phyloP scores from a whole-genome alignment of 2,113 vertebrate genomes.

The Martes martes region DNA sequence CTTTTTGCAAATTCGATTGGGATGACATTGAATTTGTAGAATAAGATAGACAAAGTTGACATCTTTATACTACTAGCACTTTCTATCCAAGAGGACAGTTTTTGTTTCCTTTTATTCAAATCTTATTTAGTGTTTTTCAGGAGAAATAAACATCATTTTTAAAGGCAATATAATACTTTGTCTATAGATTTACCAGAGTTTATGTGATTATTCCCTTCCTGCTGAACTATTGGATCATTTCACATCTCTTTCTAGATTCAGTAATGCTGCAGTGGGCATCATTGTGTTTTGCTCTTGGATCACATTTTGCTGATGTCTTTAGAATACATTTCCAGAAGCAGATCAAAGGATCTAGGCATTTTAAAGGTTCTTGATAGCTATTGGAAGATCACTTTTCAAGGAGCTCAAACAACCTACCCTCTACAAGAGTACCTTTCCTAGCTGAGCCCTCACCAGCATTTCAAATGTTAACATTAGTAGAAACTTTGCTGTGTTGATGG shows the following conservation, averaged over 20 bases:
- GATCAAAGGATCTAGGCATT: background rate
- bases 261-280: background rate
- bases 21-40: background rate
- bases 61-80: background rate
- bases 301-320: slow-evolving; percentile 16
- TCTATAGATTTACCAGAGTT: background rate
- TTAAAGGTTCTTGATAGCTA: background rate
- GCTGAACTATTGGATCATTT: background rate
- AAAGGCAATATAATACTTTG: background rate
- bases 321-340: background rate
- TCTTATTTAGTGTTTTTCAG: slow-evolving; percentile 2
- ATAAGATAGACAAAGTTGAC: background rate
- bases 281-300: background rate
- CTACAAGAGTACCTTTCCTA: background rate
- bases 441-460: background rate
- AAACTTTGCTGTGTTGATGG: background rate
- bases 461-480: background rate
- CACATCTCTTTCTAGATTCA: background rate
- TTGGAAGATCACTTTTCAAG: background rate
- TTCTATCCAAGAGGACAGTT: background rate
- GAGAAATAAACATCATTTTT: background rate
- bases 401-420: background rate
- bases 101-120: background rate
- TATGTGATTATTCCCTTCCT: background rate
- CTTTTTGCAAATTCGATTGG: background rate